A percentile compares a stretch with the other conserved stretches of the same genome.
phyloP scores from a whole-genome alignment of 2,888 invertebrate genomes.

The Perizoma flavofasciatum region DNA sequence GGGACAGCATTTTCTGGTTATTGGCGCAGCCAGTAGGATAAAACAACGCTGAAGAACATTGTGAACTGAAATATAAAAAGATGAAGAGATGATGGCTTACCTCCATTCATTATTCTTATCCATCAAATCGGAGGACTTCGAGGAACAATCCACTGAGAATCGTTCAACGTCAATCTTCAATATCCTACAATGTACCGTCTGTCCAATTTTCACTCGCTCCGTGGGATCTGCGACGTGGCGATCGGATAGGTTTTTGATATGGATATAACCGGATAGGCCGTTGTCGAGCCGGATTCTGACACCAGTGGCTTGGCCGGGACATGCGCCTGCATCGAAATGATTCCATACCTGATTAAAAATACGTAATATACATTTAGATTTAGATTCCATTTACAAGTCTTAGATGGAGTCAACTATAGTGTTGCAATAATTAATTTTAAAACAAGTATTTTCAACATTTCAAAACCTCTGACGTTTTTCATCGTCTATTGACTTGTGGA shows the following conservation, averaged over 20 bases:
- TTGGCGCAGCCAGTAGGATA: too few species aligned
- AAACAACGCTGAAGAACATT: too few species aligned
- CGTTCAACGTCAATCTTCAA: slow-evolving; percentile 98
- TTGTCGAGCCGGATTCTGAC: slow-evolving; percentile 96
- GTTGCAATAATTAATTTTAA: too few species aligned
- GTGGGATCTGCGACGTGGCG: slow-evolving; percentile 96
- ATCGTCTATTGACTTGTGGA: too few species aligned
- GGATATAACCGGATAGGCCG: slow-evolving; percentile 95
- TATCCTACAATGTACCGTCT: slow-evolving; percentile 94
- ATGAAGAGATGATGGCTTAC: slow-evolving; percentile 52
- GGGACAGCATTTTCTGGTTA: too few species aligned
- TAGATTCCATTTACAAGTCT: too few species aligned
- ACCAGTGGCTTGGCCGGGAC: slow-evolving; percentile 98
- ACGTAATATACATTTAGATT: neutral
- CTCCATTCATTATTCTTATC: slow-evolving; percentile 97
- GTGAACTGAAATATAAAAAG: too few species aligned
- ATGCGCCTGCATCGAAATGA: slow-evolving; percentile 97
- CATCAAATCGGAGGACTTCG: slow-evolving; percentile 94
- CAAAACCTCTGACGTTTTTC: too few species aligned
- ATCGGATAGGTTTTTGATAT: slow-evolving; percentile 96
- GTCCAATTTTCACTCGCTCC: slow-evolving; percentile 93
- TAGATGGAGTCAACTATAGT: too few species aligned
- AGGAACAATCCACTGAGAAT: slow-evolving; percentile 96
- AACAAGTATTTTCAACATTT: too few species aligned
- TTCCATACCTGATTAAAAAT: slow-evolving; percentile 92